Evolutionary conservation across 2,113 vertebrate species (phyloP), one percentile per base, ranked within the genome.

Genomic region (Pseudopipra pipra): DNA sequence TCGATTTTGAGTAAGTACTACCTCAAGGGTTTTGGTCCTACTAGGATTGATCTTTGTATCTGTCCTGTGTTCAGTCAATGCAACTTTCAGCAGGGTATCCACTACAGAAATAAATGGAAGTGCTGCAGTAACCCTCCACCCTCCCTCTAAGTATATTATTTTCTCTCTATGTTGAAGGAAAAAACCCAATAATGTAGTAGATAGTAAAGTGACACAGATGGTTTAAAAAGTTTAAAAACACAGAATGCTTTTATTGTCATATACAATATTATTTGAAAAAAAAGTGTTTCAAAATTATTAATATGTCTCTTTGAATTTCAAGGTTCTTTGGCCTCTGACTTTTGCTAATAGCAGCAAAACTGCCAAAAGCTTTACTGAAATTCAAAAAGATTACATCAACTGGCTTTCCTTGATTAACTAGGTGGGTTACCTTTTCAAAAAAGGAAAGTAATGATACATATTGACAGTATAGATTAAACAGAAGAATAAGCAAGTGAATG

Each of bases 1-100:
- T 86, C 51, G 49, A 97, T 90, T 96, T 85, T 94, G 90, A 97
- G 90, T 93, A 96, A 96, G 87, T 81, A 83, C 87, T 95, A 95
- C 90, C 95, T 96, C 93, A 75, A 95, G 92, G 95, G 96, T 63
- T 94, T 73, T 63, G 79, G 78, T 96, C 89, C 86, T 95, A 90
- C 68, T 70, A 65, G 89, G 90, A 95, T 84, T 90, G 93, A 96
- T 95, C 95, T 97, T 83, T 88, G 58, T 91, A 77, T 93, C 96
- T 93, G 91, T 90, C 81, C 90, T 85, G 67, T 35, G 43, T 85
- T 97, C 85, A 87, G 93, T 97, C 92, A 96, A 96, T 76, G 90
- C 54, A 95, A 93, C 93, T 95, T 97, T 87, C 95, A 95, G 92
- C 96, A 73, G 77, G 85, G 66, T 94, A 97, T 90, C 86, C 63